Base-by-base conservation (phyloP, 2,797 vertebrate species). In the Manis pentadactyla region DNA sequence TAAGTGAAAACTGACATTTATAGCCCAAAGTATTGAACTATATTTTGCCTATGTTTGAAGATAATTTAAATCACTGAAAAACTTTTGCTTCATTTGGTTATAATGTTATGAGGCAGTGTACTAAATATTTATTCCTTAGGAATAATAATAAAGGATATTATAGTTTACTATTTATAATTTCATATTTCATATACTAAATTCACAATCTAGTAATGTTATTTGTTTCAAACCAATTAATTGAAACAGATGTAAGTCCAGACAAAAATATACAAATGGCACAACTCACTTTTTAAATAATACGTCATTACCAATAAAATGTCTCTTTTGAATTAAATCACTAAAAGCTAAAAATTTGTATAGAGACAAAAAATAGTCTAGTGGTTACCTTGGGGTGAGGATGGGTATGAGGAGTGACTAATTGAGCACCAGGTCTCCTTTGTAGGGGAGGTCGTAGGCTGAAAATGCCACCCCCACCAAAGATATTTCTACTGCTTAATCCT, bases 401-500 rank as follows among this genome's bases (percentile, higher is more conserved):
- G n/a, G 21, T 42, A 34, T 51, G 10, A 0, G 21, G 39, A 64
- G 19, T 12, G 4, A 68, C n/a, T 29, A 39, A 23, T 3, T 23
- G 4, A n/a, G 17, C 2, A 34, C 4, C n/a, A 87, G 23, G 1
- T 61, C 29, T 18, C 34, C 34, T 74, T 23, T 59, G 61, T 34
- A 75, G 59, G 27, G n/a, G n/a, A 25, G 6, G 2, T 3, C 15
- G 49, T 51, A 10, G 10, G 3, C 8, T 29, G n/a, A 77, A 46
- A 42, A 39, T 5, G 34, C 31, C 9, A 4, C 7, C 3, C 1
- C 4, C 15, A 7, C 4, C 7, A 9, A 49, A 64, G 13, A 34
- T n/a, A 49, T 39, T 75, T 4, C 21, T 1, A 25, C 8, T 10
- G 77, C 23, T 69, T 83, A 37, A 69, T 75, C 42, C 13, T 53